Evolutionary conservation across 1,140 invertebrate genomes (phyloP), one percentile per base, ranked within the genome.

Genomic region (Chironomus tepperi): DNA sequence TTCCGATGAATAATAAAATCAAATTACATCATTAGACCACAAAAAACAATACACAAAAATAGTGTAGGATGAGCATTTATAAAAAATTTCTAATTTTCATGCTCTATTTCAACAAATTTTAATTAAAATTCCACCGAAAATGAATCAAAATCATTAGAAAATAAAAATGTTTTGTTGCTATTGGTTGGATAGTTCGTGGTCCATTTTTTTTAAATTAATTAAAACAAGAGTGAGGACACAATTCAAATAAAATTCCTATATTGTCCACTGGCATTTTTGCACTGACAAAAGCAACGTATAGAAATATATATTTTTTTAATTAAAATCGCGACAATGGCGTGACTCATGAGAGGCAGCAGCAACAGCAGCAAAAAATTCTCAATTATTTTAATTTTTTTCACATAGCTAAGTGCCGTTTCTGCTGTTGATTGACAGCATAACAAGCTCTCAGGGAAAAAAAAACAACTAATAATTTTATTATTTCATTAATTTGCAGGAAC

Each of bases 381-480:
- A 57, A 57, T 34, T 34, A 34, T 34, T 34, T 34, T 34, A 34
- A 34, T 34, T 57, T 57, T 57, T n/a, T 57, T 57, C 7, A 57
- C 65, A n/a, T 47, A 47, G n/a, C n/a, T 57, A n/a, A n/a, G 47
- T 57, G 47, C 47, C 47, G n/a, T 57, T n/a, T 12, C n/a, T 1
- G 47, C 47, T 70, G 16, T 70, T 70, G 65, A 70, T 21, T 70
- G 65, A 70, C 65, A 70, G 65, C 65, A 70, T 70, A 70, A 70
- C 65, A 21, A 70, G 65, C 65, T 18, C 18, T 70, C 65, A 70
- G 16, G 9, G 47, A 15, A 70, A 9, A 19, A 16, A 12, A 70
- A 70, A 70, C 16, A 16, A 70, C 65, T 70, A 70, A 70, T 70
- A 70, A 70, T 70, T 70, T 70, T 70, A 70, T 70, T 70, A 70